These are phyloP conservation scores for Hystrix cristata DNA, from an alignment of 2,113 vertebrate species.

Conservation along the genomic window DNA sequence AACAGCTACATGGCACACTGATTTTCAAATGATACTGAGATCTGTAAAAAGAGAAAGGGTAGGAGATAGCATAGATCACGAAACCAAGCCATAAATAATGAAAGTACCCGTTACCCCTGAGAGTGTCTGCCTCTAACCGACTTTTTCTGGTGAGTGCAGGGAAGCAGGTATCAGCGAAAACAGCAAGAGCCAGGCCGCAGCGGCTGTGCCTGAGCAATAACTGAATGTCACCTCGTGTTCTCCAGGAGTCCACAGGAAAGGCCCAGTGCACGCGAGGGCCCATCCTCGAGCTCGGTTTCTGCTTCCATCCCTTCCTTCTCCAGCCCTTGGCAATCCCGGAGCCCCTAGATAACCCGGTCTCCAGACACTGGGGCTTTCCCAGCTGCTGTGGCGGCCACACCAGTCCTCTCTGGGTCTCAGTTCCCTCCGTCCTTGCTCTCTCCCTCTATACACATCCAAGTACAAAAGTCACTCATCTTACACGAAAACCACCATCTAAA, in stretches of 20 bases:
- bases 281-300: neutral
- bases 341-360: neutral
- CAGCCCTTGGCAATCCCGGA: neutral
- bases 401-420: neutral
- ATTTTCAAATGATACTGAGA: conserved; percentile 64
- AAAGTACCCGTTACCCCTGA: conserved; percentile 81
- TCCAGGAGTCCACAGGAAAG: neutral
- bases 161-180: neutral
- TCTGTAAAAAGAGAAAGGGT: conserved; percentile 84
- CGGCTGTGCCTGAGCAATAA: neutral
- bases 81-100: conserved; percentile 86
- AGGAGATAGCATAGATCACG: conserved; percentile 75
- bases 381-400: neutral
- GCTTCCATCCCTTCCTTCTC: neutral
- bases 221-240: neutral
- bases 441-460: neutral
- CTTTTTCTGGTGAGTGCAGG: conserved; percentile 36
- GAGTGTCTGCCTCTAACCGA: conserved; percentile 81
- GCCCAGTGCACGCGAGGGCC: neutral
- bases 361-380: neutral
- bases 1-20: neutral
- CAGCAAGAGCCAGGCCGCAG: neutral
- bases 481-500: neutral
- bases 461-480: neutral
- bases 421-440: neutral